Percentiles rank a stretch among this genome's conserved stretches.
phyloP scores from a whole-genome alignment of 2,797 vertebrate genomes.

The Peromyscus eremicus region DNA sequence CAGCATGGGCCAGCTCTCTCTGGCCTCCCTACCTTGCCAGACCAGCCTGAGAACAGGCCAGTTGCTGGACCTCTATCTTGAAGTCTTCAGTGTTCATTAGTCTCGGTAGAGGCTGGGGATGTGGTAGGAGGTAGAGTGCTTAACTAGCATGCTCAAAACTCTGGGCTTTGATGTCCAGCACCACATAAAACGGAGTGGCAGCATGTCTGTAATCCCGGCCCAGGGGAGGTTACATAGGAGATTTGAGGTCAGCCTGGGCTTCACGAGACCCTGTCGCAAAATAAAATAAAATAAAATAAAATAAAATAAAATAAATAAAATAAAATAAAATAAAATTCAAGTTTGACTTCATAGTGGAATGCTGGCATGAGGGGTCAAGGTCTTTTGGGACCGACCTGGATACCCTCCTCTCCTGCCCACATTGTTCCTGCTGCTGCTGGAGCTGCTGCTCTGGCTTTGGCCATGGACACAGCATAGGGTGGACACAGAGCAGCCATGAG shows the following conservation, averaged over 20 bases:
- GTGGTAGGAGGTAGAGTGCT: background rate
- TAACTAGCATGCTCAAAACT: background rate
- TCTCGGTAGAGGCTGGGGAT: background rate
- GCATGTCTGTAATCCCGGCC: background rate
- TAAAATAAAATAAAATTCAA: background rate
- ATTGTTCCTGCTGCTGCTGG: background rate
- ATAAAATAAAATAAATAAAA: background rate
- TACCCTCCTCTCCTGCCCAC: background rate
- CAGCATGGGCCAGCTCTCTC: background rate
- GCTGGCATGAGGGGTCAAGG: background rate
- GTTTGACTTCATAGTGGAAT: background rate
- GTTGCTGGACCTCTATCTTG: accelerated
- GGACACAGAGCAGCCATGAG: accelerated
- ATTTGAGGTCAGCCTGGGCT: background rate
- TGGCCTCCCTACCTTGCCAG: too few species aligned
- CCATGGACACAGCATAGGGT: accelerated
- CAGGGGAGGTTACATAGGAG: background rate
- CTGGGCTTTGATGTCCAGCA: background rate
- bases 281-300: background rate
- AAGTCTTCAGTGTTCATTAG: too few species aligned
- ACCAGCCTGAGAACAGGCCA: background rate
- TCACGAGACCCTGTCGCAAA: background rate
- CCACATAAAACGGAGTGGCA: background rate
- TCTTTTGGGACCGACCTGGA: background rate
- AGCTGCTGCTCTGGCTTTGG: background rate